These are phyloP conservation scores for Strix aluco DNA, from an alignment of 2,113 vertebrate genomes.

Conservation along the genomic window DNA sequence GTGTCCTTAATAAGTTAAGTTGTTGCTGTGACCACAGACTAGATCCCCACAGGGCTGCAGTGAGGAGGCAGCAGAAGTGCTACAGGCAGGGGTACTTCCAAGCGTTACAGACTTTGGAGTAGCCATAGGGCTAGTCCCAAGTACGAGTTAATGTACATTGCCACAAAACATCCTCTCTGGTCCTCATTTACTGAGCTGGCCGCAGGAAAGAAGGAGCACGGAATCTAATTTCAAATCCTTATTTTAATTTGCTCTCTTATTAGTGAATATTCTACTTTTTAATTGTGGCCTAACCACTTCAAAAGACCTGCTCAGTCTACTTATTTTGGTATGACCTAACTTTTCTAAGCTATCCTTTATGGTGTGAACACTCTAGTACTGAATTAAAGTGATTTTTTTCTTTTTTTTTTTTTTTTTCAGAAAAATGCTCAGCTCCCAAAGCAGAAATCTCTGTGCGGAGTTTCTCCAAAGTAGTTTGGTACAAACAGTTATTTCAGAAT, in stretches of 20 bases:
- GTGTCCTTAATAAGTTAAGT: background rate
- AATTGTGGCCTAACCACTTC: background rate
- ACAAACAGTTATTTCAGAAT: background rate
- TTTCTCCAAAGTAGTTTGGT: background rate
- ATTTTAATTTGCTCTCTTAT: background rate
- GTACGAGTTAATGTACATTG: background rate
- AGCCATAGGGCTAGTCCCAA: background rate
- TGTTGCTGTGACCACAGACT: background rate
- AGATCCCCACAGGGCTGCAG: background rate
- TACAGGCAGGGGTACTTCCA: background rate
- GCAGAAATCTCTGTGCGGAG: background rate
- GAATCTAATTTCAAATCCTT: background rate
- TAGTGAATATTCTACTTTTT: background rate
- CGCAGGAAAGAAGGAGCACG: background rate
- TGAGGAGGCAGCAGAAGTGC: background rate
- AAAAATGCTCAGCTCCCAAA: background rate
- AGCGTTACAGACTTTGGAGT: background rate
- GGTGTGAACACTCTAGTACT: background rate
- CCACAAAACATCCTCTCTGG: background rate
- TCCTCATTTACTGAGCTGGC: background rate
- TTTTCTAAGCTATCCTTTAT: background rate
- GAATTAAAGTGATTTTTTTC: background rate
- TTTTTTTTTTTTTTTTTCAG: no score
- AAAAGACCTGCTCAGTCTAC: background rate
- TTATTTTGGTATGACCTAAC: background rate